A percentile compares a stretch with the other conserved stretches of the same genome.
phyloP scores from a whole-genome alignment of 2,797 vertebrate genomes.

The Sebastes wilsoni region DNA sequence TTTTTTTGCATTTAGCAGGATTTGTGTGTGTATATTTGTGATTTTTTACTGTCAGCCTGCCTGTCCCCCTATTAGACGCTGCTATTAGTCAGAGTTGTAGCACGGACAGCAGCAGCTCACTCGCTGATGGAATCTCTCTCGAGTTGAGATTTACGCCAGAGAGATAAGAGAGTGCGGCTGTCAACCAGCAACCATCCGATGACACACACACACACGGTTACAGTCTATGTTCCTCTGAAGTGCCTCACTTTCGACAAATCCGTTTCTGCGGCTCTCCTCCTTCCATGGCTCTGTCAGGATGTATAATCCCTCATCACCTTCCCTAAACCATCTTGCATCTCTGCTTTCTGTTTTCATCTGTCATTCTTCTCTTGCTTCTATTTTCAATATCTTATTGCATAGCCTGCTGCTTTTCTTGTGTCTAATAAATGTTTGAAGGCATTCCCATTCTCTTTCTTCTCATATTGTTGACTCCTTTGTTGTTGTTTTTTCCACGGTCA shows the following conservation, averaged over 20 bases:
- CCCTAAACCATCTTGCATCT: constrained; percentile 51
- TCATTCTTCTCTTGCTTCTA: not conserved
- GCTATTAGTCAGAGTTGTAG: constrained; percentile 41
- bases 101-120: constrained; percentile 27
- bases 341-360: constrained; percentile 44
- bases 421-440: not conserved
- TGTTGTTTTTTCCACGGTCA: constrained; percentile 19
- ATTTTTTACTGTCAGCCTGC: not conserved
- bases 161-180: constrained; percentile 61
- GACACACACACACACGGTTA: not conserved
- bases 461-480: not conserved
- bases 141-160: constrained; percentile 53
- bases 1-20: constrained; percentile 5
- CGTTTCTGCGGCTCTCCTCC: constrained; percentile 46
- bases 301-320: constrained; percentile 68
- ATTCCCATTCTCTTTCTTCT: not conserved
- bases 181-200: constrained; percentile 40
- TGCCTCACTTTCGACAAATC: constrained; percentile 63
- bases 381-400: constrained; percentile 21
- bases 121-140: constrained; percentile 55
- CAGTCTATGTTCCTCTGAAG: constrained; percentile 44
- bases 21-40: constrained; percentile 14
- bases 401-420: not conserved
- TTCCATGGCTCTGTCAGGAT: constrained; percentile 59
- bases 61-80: constrained; percentile 6